Evolutionary conservation across 2,113 vertebrate species (phyloP), one percentile per base, ranked within the genome.

Genomic region (Actenoides hombroni): DNA sequence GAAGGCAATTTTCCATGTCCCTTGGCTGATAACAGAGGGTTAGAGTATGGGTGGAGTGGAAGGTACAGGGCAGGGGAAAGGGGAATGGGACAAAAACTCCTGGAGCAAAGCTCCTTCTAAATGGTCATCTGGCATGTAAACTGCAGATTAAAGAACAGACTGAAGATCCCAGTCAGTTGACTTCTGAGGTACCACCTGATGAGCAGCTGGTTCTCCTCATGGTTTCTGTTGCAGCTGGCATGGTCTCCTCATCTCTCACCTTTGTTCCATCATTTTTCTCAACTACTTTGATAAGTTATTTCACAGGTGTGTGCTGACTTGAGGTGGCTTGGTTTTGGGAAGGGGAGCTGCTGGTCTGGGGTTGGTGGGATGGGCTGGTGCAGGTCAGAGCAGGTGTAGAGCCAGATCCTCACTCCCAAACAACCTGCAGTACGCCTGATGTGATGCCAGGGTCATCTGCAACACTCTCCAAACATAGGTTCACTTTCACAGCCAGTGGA

Each of bases 1-100:
- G 79, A 83, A 79, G 44, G 56, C n/a, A 33, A 33, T 76, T 97
- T 97, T 97, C 90, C 59, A 35, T 78, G 81, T 95, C 74, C 83
- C 28, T 42, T 70, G 21, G 11, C n/a, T 86, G 35, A 23, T 39
- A 90, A 78, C 11, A 60, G 89, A 91, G 46, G 42, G n/a, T 29
- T 88, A 83, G 65, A 49, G 16, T 54, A 83, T 1, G 3, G 31
- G 26, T 65, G 51, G 40, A 46, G 5, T 21, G 31, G 28, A 78
- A 92, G 51, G 29, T 37, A 49, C 39, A 20, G 20, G 29, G 19
- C 37, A 57, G 33, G 4, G 48, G 14, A 63, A 79, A 76, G 63
- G 49, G 71, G 61, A 84, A 83, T 0, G 9, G 10, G 33, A 81
- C 28, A 60, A 83, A 78, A 39, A 1, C 4, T 37, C 10, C 60